Base-by-base conservation (phyloP, 30 jellyfish, hydroid and myxozoan genomes). In the Hydractinia echinata region DNA sequence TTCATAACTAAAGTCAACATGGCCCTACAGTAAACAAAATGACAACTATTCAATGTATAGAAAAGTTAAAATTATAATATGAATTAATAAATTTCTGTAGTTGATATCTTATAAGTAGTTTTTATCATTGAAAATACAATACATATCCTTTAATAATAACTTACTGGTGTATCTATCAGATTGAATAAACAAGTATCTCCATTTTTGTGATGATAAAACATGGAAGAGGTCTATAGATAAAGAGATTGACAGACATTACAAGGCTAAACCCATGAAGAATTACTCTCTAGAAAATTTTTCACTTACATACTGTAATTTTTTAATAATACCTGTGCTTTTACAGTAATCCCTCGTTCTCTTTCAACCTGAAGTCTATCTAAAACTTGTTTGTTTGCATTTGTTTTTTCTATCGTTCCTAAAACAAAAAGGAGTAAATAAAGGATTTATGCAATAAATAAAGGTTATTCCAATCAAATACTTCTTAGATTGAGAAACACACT, bases 281-380 rank as follows among this genome's bases (percentile, higher is more conserved):
- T 0, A 30, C 44, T 30, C 2, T 2, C 44, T 30, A 0, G 2
- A 30, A 30, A 30, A 30, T 0, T 30, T 2, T 30, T 30, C 44
- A 30, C 2, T 30, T 30, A 0, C 44, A 58, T 58, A 58, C 1
- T 64, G 74, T 64, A 2, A 64, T 44, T 13, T n/a, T 58, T 7
- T 2, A 64, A 6, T n/a, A 64, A 7, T n/a, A 92, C 96, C 89
- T 94, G 97, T 15, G 99, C 99, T 76, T 94, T 94, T 68, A 94
- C 96, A 18, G 99, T 94, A 19, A 94, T 94, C 62, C 99, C 99
- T 48, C 99, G 73, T 64, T 88, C 97, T 60, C 97, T 78, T 66
- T 94, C 99, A 15, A 94, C 96, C 81, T 94, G 96, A 73, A 94
- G 81, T 72, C 83, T 88, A 73, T 94, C 99, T 10, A 94, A 89